Evolutionary conservation across 2,797 vertebrate species (phyloP), one percentile per base, ranked within the genome.

Genomic region (Tiaroga cobitis): DNA sequence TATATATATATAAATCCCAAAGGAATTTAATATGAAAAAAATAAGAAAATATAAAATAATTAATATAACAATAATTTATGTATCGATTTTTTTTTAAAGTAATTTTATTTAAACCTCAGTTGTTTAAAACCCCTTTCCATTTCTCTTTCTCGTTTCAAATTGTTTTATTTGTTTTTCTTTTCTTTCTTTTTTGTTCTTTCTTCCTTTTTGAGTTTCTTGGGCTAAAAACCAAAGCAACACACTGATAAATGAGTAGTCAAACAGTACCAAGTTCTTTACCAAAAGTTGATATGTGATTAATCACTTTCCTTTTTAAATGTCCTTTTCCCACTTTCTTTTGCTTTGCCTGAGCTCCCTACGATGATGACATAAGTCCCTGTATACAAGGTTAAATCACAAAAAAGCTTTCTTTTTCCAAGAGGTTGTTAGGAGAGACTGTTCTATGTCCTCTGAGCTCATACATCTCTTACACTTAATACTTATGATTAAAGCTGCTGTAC

Each of bases 201-300:
- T 56, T 24, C 29, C 15, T 46, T 16, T 32, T 74, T 54, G 26
- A 26, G 24, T 49, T 73, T 46, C 69, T 16, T 46, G 15, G 7
- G 8, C 90, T 93, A 92, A 91, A 90, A 94, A 93, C 91, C 90
- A 91, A 92, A 94, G 91, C 91, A 92, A 92, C 92, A 94, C 90
- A 89, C 88, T 93, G 93, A 93, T 91, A 92, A 93, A 94, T 90
- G 86, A 93, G 88, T 93, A 91, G 93, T 94, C 93, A 94, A 94
- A 92, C 89, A 89, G 90, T 91, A 88, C 91, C 91, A 89, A 91
- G 87, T 87, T 91, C 90, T 90, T 92, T 90, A 89, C 90, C 92
- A 94, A 94, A 93, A 8, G 90, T 89, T 69, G n/a, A n/a, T 37
- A 56, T 39, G 70, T 15, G 68, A 82, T 73, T 79, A 88, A 72